Conservation (phyloP, 2,888 invertebrate genomes). For the Galerucella nymphaeae region DNA sequence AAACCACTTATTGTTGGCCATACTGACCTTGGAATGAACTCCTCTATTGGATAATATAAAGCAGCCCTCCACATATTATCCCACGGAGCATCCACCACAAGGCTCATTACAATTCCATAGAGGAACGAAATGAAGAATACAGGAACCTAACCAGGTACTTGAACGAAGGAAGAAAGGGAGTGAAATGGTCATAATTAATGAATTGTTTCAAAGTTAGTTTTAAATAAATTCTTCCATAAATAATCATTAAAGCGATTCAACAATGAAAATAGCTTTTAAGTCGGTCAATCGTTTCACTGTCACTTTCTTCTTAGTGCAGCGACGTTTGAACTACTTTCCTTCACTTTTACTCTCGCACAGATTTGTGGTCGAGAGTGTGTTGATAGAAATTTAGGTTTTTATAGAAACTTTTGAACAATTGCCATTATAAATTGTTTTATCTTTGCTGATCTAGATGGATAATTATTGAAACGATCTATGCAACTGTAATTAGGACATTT, state of each 20-base stretch:
- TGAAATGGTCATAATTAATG: conserved; percentile 2
- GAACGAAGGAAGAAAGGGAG: too few relatives aligned
- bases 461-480: background rate
- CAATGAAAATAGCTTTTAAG: conserved; percentile 5
- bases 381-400: conserved; percentile 11
- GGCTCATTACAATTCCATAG: too few relatives aligned
- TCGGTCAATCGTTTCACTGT: conserved; percentile 16
- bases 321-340: conserved; percentile 14
- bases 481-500: background rate
- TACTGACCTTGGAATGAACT: too few relatives aligned
- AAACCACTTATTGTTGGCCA: too few relatives aligned
- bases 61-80: too few relatives aligned
- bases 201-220: conserved; percentile 9
- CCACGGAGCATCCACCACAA: too few relatives aligned
- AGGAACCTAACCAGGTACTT: too few relatives aligned
- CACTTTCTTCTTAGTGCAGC: conserved; percentile 18
- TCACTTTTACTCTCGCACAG: conserved; percentile 20
- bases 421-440: conserved; percentile 16
- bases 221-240: background rate
- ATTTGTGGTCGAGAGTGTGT: conserved; percentile 10
- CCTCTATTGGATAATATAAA: too few relatives aligned
- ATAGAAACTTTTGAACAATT: conserved; percentile 13
- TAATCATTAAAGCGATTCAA: conserved; percentile 5
- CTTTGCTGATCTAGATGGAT: background rate
- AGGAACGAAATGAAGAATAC: too few relatives aligned